These are phyloP conservation scores for Gallinago jamesoni DNA, from an alignment of 2,113 vertebrate species.

Conservation along the genomic window DNA sequence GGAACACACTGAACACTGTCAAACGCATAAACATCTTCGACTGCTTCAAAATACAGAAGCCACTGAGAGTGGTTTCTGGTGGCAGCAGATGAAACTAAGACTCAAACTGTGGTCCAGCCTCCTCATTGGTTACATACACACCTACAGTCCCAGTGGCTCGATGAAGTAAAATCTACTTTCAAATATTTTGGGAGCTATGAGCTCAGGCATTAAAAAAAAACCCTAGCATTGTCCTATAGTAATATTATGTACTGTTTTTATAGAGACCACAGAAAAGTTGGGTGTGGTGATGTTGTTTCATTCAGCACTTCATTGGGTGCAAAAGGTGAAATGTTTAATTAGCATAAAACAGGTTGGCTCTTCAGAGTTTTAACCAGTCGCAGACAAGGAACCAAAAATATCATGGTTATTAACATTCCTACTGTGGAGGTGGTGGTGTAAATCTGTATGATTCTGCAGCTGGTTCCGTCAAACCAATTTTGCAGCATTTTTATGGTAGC, in stretches of 20 bases:
- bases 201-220: not conserved
- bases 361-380: not conserved
- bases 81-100: not conserved
- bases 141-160: not conserved
- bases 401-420: not conserved
- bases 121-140: not conserved
- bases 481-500: not conserved
- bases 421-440: not conserved
- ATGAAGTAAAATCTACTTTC: not conserved
- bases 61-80: not conserved
- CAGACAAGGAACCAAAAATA: not conserved
- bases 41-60: not conserved
- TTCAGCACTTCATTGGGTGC: not conserved
- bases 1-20: not conserved
- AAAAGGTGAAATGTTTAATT: not conserved
- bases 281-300: not conserved
- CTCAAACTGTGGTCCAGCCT: not conserved
- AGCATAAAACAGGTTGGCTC: not conserved
- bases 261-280: not conserved
- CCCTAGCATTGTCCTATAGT: not conserved
- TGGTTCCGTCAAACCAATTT: not conserved
- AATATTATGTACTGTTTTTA: not conserved
- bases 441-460: not conserved
- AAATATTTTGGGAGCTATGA: not conserved
- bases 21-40: not conserved